Evolutionary conservation across 2,797 vertebrate species (phyloP).

Genomic region (Melanotaenia parkinsoni): DNA sequence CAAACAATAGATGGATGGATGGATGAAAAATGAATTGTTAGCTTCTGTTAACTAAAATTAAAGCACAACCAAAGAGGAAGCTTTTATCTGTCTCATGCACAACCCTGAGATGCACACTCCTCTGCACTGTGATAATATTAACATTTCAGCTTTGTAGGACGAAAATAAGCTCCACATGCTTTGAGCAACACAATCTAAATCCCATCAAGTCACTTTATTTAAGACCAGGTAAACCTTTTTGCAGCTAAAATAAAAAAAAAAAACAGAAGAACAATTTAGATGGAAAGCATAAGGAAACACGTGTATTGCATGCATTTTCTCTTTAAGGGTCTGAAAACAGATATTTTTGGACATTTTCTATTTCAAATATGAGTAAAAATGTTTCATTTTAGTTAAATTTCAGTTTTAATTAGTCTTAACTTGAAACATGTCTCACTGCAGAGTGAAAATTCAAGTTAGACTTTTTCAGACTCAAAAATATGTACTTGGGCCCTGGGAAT

Average conservation of each 20-base stretch:
- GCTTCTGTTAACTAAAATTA: too few relatives aligned
- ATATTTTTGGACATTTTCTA: neutral
- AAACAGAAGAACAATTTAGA: neutral
- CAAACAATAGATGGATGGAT: too few relatives aligned
- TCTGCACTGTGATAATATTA: neutral
- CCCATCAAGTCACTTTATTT: neutral
- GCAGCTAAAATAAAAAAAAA: neutral
- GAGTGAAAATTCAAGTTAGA: neutral
- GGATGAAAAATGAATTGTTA: too few relatives aligned
- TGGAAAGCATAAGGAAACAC: too few relatives aligned
- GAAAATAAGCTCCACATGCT: neutral
- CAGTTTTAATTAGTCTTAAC: neutral
- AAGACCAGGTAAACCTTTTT: neutral
- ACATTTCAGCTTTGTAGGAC: neutral
- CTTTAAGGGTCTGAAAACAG: neutral
- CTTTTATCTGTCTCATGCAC: too few relatives aligned
- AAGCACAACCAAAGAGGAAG: too few relatives aligned
- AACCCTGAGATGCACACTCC: too few relatives aligned
- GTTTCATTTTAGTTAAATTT: neutral
- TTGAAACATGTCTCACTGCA: too few relatives aligned
- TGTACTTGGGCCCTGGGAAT: neutral
- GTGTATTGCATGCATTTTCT: neutral
- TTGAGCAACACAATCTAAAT: neutral
- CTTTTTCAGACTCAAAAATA: neutral
- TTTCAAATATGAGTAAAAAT: neutral